Conservation (phyloP, 2,888 invertebrate species). For the Melinaea marsaeus region DNA sequence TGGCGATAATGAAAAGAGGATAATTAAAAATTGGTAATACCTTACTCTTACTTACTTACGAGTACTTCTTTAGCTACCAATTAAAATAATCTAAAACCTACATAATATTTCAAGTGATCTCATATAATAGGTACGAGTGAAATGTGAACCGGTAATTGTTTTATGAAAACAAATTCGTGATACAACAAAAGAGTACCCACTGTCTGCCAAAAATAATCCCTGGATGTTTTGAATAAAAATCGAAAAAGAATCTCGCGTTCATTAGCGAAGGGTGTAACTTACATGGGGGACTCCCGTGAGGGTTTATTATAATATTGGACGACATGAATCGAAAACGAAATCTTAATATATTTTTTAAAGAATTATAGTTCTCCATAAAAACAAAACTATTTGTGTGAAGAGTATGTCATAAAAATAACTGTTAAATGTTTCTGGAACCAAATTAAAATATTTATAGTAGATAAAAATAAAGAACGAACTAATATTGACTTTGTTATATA, state of each 20-base stretch:
- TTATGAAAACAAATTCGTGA: neutral
- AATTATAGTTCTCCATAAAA: too few species aligned
- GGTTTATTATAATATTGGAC: conserved; percentile 39
- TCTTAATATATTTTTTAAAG: too few species aligned
- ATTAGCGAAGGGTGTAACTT: conserved; percentile 73
- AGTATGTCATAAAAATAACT: too few species aligned
- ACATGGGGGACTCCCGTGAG: conserved; percentile 53
- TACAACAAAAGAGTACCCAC: conserved; percentile 40
- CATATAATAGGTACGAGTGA: neutral
- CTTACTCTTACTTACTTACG: too few species aligned
- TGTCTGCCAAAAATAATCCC: conserved; percentile 67
- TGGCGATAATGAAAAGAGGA: too few species aligned
- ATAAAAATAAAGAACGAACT: too few species aligned
- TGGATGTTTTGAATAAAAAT: conserved; percentile 69
- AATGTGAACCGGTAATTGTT: conserved; percentile 4
- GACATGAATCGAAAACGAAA: conserved; percentile 17
- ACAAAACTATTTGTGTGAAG: too few species aligned
- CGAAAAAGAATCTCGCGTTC: conserved; percentile 72
- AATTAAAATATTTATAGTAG: too few species aligned
- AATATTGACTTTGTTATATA: too few species aligned
- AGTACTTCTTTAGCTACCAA: too few species aligned
- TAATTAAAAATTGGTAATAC: too few species aligned
- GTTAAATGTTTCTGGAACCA: too few species aligned
- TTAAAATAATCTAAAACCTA: neutral
- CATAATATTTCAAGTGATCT: neutral